A percentile compares a stretch with the other conserved stretches of the same genome.
These are phyloP conservation scores for Romanogobio albipinnatus DNA, from an alignment of 2,113 vertebrate genomes.

Conservation along the genomic window DNA sequence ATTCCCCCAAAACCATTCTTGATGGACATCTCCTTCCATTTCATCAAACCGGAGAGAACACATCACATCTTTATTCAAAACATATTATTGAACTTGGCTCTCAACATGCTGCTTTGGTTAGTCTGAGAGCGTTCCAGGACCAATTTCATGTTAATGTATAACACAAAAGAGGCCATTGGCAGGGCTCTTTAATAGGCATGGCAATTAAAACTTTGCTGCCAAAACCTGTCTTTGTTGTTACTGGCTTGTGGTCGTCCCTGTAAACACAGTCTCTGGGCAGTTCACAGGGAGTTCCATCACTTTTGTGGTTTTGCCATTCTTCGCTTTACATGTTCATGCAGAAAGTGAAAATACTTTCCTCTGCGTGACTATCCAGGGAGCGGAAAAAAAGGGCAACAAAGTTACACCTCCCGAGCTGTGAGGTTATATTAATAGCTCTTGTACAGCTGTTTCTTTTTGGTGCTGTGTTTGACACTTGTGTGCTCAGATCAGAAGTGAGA, in stretches of 20 bases:
- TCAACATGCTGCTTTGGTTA: conserved; percentile 56
- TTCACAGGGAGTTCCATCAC: conserved; percentile 53
- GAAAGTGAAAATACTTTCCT: conserved; percentile 47
- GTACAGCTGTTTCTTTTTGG: conserved; percentile 32
- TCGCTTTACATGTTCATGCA: conserved; percentile 47
- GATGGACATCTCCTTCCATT: conserved; percentile 48
- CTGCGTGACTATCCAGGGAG: conserved; percentile 44
- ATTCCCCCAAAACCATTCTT: conserved; percentile 43
- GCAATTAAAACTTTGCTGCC: conserved; percentile 62
- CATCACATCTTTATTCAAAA: conserved; percentile 61
- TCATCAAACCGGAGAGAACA: conserved; percentile 53
- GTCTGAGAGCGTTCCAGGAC: conserved; percentile 51
- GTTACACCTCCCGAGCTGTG: conserved; percentile 35
- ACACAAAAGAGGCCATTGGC: conserved; percentile 62
- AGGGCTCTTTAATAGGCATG: conserved; percentile 60
- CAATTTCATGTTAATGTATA: conserved; percentile 63
- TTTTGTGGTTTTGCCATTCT: conserved; percentile 51
- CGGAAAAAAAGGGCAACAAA: conserved; percentile 21
- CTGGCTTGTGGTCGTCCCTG: conserved; percentile 57
- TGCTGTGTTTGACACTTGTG: conserved; percentile 38
- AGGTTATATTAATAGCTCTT: conserved; percentile 42
- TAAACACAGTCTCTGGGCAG: conserved; percentile 56
- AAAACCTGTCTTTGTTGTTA: conserved; percentile 62
- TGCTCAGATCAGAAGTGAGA: conserved; percentile 27
- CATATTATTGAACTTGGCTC: conserved; percentile 63